phyloP scores from a whole-genome alignment of 2,797 vertebrate genomes.

The Hemibagrus guttatus region DNA sequence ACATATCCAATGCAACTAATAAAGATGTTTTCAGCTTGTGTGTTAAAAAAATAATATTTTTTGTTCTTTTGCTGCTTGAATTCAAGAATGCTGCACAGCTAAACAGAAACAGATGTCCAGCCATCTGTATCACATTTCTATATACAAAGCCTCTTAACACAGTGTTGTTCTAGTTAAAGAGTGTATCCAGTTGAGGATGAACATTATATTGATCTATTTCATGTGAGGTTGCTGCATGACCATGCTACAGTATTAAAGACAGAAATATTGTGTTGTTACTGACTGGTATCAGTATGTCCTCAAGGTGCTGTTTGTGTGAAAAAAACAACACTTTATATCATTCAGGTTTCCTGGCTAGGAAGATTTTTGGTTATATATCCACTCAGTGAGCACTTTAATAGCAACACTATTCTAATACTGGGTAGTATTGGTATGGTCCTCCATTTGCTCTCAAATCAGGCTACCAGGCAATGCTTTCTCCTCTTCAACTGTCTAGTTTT shows the following conservation, averaged over 20 bases:
- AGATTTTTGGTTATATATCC: background rate
- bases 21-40: background rate
- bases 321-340: background rate
- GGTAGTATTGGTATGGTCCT: no score
- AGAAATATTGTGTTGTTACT: background rate
- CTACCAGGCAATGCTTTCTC: no score
- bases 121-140: constrained; percentile 41
- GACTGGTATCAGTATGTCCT: background rate
- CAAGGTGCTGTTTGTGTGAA: background rate
- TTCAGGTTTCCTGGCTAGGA: background rate
- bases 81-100: background rate
- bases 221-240: background rate
- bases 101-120: constrained; percentile 39
- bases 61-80: background rate
- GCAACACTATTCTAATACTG: background rate
- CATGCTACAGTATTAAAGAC: background rate
- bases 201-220: background rate
- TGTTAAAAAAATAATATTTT: background rate
- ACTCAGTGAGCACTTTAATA: background rate
- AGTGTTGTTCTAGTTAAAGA: constrained; percentile 24
- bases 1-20: background rate
- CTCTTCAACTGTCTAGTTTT: no score
- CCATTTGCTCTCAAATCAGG: background rate
- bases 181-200: constrained; percentile 26
- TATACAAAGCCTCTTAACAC: constrained; percentile 34